phyloP scores from a whole-genome alignment of 2,113 vertebrate species.

The Brachypodius melanocephalos region DNA sequence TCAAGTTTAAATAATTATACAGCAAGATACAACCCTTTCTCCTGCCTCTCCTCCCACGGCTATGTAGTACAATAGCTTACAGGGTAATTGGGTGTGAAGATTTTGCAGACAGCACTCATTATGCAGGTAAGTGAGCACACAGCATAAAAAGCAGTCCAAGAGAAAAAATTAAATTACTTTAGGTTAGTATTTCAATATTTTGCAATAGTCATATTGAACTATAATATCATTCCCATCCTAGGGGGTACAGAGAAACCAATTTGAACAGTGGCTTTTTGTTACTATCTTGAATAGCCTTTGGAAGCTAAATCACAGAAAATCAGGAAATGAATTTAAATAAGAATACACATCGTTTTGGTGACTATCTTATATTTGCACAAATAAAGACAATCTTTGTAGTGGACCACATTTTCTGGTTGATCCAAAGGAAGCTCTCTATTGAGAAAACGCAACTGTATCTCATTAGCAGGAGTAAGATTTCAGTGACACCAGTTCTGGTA shows the following conservation, averaged over 20 bases:
- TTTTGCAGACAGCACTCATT: not conserved
- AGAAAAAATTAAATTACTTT: not conserved
- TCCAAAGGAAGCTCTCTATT: not conserved
- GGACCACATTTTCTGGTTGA: not conserved
- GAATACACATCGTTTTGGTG: not conserved
- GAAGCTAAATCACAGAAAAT: not conserved
- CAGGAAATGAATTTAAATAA: not conserved
- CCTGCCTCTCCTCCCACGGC: not conserved
- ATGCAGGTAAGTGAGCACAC: not conserved
- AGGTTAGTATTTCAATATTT: not conserved
- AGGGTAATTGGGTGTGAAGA: not conserved
- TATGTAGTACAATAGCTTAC: not conserved
- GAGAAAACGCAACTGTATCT: not conserved
- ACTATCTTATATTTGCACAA: not conserved
- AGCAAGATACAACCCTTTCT: not conserved
- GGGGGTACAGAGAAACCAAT: not conserved
- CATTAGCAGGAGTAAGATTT: not conserved
- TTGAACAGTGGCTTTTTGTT: conserved; percentile 39
- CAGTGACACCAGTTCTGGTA: not conserved
- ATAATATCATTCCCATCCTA: not conserved
- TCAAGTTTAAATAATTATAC: not conserved
- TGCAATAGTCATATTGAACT: not conserved
- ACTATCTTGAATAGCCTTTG: conserved; percentile 15
- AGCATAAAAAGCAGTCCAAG: not conserved
- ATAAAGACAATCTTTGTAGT: not conserved